phyloP scores from a whole-genome alignment of 2,888 invertebrate genomes.

The Dryadula phaetusa region DNA sequence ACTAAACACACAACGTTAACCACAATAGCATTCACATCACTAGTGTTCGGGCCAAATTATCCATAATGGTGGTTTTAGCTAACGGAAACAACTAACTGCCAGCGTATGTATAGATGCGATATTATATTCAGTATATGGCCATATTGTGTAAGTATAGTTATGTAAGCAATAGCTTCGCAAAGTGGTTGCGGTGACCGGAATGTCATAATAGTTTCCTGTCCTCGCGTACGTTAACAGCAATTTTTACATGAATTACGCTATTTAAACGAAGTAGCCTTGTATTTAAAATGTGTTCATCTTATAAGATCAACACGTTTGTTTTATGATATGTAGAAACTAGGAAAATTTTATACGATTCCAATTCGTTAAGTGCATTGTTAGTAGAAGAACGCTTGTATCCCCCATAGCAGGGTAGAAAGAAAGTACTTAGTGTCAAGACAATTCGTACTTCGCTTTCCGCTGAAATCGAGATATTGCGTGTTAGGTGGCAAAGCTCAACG shows the following conservation, averaged over 20 bases:
- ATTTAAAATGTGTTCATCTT: neutral
- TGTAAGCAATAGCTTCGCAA: neutral
- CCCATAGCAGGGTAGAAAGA: too few relatives aligned
- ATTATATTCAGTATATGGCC: slow-evolving; percentile 9
- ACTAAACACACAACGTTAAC: neutral
- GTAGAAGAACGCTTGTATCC: too few relatives aligned
- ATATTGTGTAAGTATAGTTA: neutral
- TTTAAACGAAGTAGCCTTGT: neutral
- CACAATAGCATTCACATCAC: neutral
- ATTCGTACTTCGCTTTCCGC: too few relatives aligned
- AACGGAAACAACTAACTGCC: neutral
- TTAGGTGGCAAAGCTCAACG: too few relatives aligned
- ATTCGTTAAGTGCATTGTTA: too few relatives aligned
- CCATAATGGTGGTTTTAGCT: neutral
- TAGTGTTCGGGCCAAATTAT: slow-evolving; percentile 11
- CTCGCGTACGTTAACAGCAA: slow-evolving; percentile 27
- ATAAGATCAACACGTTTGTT: neutral
- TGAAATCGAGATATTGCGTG: too few relatives aligned
- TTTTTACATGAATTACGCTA: slow-evolving; percentile 13
- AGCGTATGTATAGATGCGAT: slow-evolving; percentile 12
- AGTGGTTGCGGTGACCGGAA: slow-evolving; percentile 38
- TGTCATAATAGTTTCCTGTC: slow-evolving; percentile 44
- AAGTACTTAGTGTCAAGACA: too few relatives aligned
- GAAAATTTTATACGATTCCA: neutral
- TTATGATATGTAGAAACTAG: neutral